A percentile compares a stretch with the other conserved stretches of the same genome.
These are phyloP conservation scores for Leptopilina boulardi DNA, from an alignment of 1,140 invertebrate species.

Conservation along the genomic window DNA sequence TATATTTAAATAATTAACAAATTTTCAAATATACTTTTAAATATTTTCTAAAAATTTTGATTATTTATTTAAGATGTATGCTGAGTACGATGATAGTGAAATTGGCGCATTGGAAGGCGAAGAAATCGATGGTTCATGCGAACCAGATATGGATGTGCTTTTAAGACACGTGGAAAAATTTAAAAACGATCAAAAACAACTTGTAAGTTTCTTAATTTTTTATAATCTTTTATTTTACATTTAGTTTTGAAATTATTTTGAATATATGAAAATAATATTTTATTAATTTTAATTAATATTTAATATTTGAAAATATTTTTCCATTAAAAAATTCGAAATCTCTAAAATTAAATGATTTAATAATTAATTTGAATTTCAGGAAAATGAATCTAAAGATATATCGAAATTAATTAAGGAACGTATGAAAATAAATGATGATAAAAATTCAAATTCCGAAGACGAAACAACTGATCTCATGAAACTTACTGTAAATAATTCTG, in stretches of 20 bases:
- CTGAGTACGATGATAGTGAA: conserved; percentile 91
- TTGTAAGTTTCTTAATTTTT: conserved; percentile 53
- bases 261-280: too few species aligned
- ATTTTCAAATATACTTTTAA: too few species aligned
- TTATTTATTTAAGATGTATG: conserved; percentile 81
- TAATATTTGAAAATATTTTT: too few species aligned
- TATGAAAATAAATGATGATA: conserved; percentile 61
- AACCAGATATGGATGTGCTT: conserved; percentile 81
- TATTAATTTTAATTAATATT: too few species aligned
- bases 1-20: too few species aligned
- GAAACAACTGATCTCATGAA: conserved; percentile 77
- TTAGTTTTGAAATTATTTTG: too few species aligned
- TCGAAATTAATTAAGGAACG: conserved; percentile 64
- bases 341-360: too few species aligned
- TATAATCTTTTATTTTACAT: too few species aligned
- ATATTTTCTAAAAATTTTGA: conserved; percentile 31
- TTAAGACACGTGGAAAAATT: conserved; percentile 79
- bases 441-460: conserved; percentile 72
- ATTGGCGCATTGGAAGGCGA: conserved; percentile 92
- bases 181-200: conserved; percentile 70
- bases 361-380: neutral
- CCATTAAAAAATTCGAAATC: too few species aligned
- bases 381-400: conserved; percentile 61
- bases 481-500: conserved; percentile 78
- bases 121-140: conserved; percentile 90